Percentiles rank a stretch among this genome's conserved stretches.
phyloP scores from a whole-genome alignment of 2,888 invertebrate species.

The Papilio elwesi region DNA sequence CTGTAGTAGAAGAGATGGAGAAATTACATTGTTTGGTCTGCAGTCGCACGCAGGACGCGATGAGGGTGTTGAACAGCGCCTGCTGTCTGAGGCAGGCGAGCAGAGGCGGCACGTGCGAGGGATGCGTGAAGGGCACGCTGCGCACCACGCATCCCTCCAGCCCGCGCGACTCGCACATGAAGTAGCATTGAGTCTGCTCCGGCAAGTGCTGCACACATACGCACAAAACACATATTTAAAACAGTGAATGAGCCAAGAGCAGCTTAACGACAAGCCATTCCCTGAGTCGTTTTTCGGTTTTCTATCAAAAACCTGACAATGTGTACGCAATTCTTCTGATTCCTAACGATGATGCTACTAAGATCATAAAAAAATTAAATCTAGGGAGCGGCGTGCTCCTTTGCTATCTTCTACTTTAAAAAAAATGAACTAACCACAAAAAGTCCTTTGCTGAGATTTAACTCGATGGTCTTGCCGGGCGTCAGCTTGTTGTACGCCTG shows the following conservation, averaged over 20 bases:
- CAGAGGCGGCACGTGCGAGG: slow-evolving; percentile 95
- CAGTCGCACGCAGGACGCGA: slow-evolving; percentile 94
- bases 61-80: slow-evolving; percentile 94
- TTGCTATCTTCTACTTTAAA: neutral
- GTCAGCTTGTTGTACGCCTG: slow-evolving; percentile 88
- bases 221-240: too few species aligned
- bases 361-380: too few species aligned
- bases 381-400: too few species aligned
- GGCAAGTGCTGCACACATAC: slow-evolving; percentile 88
- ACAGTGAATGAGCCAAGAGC: too few species aligned
- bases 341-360: too few species aligned
- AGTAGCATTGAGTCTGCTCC: slow-evolving; percentile 97
- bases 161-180: slow-evolving; percentile 92
- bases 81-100: slow-evolving; percentile 94
- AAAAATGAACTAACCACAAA: slow-evolving; percentile 88
- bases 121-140: slow-evolving; percentile 96
- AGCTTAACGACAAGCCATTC: too few species aligned
- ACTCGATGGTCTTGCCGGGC: slow-evolving; percentile 83
- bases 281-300: too few species aligned
- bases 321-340: too few species aligned
- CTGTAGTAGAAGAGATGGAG: neutral
- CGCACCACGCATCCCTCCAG: slow-evolving; percentile 89
- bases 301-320: too few species aligned
- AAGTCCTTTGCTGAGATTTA: slow-evolving; percentile 90
- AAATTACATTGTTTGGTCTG: slow-evolving; percentile 89